Base-by-base conservation (phyloP, 2,113 vertebrate genomes). In the Campylorhamphus procurvoides region DNA sequence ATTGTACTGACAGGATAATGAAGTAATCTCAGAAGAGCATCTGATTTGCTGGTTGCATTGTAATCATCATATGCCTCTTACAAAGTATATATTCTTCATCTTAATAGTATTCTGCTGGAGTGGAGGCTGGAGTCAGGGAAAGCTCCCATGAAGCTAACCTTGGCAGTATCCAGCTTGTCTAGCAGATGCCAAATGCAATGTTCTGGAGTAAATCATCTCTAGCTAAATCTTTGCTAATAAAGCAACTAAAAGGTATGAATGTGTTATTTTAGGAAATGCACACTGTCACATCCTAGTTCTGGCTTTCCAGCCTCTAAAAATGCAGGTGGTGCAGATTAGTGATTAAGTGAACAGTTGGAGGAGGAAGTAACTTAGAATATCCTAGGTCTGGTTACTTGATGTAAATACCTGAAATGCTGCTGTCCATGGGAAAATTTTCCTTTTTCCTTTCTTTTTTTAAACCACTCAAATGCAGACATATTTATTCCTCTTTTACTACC, bases 211-310 rank as follows among this genome's bases (percentile, higher is more conserved):
- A 85, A 77, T 88, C 27, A 55, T 77, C 46, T 47, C 68, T 71
- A 66, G 72, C 68, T 94, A 74, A 84, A 50, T 85, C 84, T 85
- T 87, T 85, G 68, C 39, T 88, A 71, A 90, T 93, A 50, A 27
- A 81, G 55, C 62, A 81, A 93, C 49, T 84, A 42, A 92, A 75
- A 92, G 74, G 53, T 20, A 82, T 31, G 5, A 72, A 56, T 85
- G 10, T 86, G 63, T 71, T 93, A 46, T 71, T 93, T 88, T 91
- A 86, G 72, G 67, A 88, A 92, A 90, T 52, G 47, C 15, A 23
- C 76, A 7, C 68, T 73, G 68, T 85, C 89, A 79, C 69, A 85
- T 80, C 79, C 44, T 85, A 83, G 76, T 90, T 66, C 58, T 87
- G 84, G 9, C 49, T 76, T 88, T 63, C 52, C 37, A 83, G 58